These are phyloP conservation scores for Mactromeris polynyma DNA, from an alignment of 2,888 invertebrate species.

Conservation along the genomic window DNA sequence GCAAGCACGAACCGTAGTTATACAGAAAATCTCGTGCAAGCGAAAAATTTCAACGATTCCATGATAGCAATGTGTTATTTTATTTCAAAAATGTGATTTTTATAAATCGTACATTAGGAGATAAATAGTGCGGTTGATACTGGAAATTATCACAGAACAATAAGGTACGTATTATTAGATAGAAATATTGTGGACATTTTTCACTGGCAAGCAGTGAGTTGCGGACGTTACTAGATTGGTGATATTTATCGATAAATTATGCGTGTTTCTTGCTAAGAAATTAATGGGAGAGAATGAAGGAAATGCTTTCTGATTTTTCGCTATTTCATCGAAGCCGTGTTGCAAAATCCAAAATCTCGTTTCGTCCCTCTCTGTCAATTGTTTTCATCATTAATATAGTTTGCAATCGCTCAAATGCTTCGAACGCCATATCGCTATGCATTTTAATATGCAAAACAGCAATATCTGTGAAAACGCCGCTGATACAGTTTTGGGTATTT, in stretches of 20 bases:
- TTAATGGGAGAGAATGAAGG: constrained; percentile 2
- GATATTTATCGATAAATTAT: constrained; percentile 53
- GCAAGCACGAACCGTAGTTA: neutral
- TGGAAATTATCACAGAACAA: constrained; percentile 26
- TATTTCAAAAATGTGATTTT: constrained; percentile 28
- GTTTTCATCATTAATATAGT: neutral
- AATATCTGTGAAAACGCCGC: neutral
- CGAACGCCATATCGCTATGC: neutral
- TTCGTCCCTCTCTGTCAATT: neutral
- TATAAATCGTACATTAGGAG: neutral
- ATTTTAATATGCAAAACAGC: constrained; percentile 19
- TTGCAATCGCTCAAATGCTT: neutral
- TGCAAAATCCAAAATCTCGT: neutral
- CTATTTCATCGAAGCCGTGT: neutral
- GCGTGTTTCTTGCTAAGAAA: constrained; percentile 40
- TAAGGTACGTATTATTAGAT: constrained; percentile 12
- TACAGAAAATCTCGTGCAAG: constrained; percentile 28
- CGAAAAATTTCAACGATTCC: constrained; percentile 44
- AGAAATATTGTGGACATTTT: neutral
- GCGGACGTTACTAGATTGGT: neutral
- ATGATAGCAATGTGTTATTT: constrained; percentile 24
- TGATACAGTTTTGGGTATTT: neutral
- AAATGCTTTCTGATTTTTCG: neutral
- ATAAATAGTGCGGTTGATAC: constrained; percentile 3
- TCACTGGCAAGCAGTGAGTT: neutral